Base-by-base conservation (phyloP, 35 echinoderm and acorn worm genomes). In the Diadema setosum region DNA sequence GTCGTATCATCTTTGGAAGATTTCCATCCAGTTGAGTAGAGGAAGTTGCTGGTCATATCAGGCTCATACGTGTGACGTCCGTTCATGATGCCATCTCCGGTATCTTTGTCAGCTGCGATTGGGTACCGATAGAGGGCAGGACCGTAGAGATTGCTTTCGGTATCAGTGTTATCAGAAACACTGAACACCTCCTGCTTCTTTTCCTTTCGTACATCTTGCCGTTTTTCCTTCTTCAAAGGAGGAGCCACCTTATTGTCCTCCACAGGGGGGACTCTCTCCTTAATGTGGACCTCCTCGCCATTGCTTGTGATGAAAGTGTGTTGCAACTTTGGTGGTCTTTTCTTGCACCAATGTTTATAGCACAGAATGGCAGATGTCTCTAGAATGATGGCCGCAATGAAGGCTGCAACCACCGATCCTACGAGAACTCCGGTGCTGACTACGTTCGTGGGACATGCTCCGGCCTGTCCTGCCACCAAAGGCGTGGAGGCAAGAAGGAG, bases 31-130 rank as follows among this genome's bases (percentile, higher is more conserved):
- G 73, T 78, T 4, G 73, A 42, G 73, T 78, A 78, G 35, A 78
- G 33, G 39, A 41, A 78, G 73, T 78, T 39, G 37, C 24, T 78
- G 36, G 35, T 36, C 27, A 78, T 26, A 36, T 78, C 73, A 41
- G 39, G 73, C 44, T 78, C 73, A 21, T 78, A 44, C 1, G 24
- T 44, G 40, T 78, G 73, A 9, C 40, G 29, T 39, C 73, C 73
- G n/a, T 78, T 78, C 73, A 78, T 78, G 73, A 78, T 78, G 73
- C 73, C 37, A 32, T 78, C 73, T 42, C 73, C 73, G 5, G 39
- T 78, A 33, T 42, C 73, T 36, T 78, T 78, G 24, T 78, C 73
- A 32, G 17, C 44, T 3, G 73, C 73, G 73, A 78, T 78, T 35
- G 73, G 73, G n/a, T 78, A 78, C 9, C 73, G 73, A 36, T 78